Evolutionary conservation across 2,113 vertebrate genomes (phyloP), one percentile per base, ranked within the genome.

Genomic region (Anoura caudifer): DNA sequence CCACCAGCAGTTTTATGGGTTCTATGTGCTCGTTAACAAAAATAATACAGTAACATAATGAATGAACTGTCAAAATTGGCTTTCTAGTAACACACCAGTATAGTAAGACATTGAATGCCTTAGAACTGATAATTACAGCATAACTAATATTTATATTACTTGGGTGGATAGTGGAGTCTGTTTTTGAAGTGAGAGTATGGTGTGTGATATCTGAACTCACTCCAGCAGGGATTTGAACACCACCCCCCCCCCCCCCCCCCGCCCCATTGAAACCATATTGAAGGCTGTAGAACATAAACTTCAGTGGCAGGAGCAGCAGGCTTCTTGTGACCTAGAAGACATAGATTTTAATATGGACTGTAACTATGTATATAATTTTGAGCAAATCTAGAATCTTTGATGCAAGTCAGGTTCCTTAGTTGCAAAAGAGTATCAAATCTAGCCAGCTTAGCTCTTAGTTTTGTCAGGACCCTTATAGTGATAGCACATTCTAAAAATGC

Each of bases 201-300:
- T 89, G n/a, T 92, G 31, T 95, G 59, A 54, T 94, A 87, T 84
- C 80, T 95, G 56, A 95, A 70, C 20, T n/a, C 36, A 17, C 47
- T 84, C 45, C n/a, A 91, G 43, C 36, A 63, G 47, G 56, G 87
- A 94, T 70, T 95, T 65, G 38, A 94, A 90, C n/a, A n/a, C n/a
- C n/a, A n/a, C n/a, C n/a, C n/a, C n/a, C n/a, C n/a, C n/a, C n/a
- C n/a, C n/a, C n/a, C n/a, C n/a, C n/a, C n/a, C n/a, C n/a, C n/a
- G n/a, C n/a, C n/a, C n/a, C n/a, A n/a, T n/a, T n/a, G n/a, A n/a
- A n/a, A n/a, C n/a, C 1, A 75, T 81, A 54, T 83, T 83, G 76
- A 87, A 65, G 61, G 36, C 6, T 73, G 9, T 86, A 50, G 41
- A 90, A 26, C 47, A n/a, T 20, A 56, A 82, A 87, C 36, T 69